These are phyloP conservation scores for Resseliella maxima DNA, from an alignment of 2,888 invertebrate genomes.

Conservation along the genomic window DNA sequence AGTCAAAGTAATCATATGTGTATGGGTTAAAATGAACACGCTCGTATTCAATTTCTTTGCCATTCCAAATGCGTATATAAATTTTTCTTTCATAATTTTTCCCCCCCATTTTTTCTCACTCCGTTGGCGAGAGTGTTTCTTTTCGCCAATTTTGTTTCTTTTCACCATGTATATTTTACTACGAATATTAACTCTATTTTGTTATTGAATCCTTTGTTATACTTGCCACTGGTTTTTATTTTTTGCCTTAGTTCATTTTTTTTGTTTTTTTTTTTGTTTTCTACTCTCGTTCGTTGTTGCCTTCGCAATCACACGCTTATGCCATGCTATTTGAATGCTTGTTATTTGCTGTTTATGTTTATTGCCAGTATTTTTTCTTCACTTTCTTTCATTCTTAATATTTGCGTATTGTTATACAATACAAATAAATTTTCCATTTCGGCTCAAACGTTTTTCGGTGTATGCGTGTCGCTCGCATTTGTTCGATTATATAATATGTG, in stretches of 20 bases:
- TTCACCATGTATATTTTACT: constrained; percentile 2
- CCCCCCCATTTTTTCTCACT: background rate
- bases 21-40: background rate
- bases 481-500: constrained; percentile 49
- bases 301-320: background rate
- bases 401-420: constrained; percentile 36
- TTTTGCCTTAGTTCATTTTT: no score
- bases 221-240: background rate
- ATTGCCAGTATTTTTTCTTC: constrained; percentile 21
- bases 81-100: constrained; percentile 9
- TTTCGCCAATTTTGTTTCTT: background rate
- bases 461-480: background rate
- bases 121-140: background rate
- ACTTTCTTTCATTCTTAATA: no score
- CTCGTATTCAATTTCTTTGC: constrained; percentile 43
- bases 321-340: background rate
- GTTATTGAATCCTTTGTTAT: constrained; percentile 15
- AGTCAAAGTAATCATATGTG: background rate
- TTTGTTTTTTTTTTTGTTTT: no score
- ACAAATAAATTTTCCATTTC: constrained; percentile 51
- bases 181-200: constrained; percentile 48
- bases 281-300: background rate
- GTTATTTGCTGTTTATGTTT: constrained; percentile 54
- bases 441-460: background rate
- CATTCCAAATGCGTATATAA: constrained; percentile 9